Conservation (phyloP, 2,888 invertebrate genomes). For the Tiphia femorata region DNA sequence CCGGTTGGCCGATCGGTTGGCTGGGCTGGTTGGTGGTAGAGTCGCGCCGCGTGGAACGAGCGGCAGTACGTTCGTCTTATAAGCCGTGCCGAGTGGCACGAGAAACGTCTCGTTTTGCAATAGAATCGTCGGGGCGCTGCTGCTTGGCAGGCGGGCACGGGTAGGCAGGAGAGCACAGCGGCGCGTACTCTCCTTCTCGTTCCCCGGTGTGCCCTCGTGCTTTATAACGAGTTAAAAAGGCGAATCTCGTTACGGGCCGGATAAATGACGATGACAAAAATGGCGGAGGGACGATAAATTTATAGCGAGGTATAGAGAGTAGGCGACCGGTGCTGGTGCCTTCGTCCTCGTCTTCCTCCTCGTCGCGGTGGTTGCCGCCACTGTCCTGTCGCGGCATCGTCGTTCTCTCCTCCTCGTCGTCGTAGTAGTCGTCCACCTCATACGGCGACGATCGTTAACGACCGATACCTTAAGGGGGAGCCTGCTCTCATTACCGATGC, state of each 20-base stretch:
- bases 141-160: slow-evolving; percentile 5
- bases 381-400: too few species aligned
- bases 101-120: neutral
- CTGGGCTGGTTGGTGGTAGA: too few species aligned
- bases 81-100: neutral
- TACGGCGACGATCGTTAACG: slow-evolving; percentile 45
- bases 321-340: too few species aligned
- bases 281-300: slow-evolving; percentile 49
- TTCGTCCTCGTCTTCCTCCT: too few species aligned
- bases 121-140: slow-evolving; percentile 23
- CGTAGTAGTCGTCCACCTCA: slow-evolving; percentile 34
- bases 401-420: too few species aligned
- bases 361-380: too few species aligned
- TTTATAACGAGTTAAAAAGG: slow-evolving; percentile 43
- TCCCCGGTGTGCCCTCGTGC: too few species aligned
- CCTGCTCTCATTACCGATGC: slow-evolving; percentile 47
- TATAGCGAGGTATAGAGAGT: too few species aligned
- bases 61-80: neutral
- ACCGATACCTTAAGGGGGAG: slow-evolving; percentile 45
- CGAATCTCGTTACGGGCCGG: slow-evolving; percentile 45
- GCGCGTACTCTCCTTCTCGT: neutral
- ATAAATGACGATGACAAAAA: slow-evolving; percentile 61
- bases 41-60: too few species aligned
- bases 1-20: too few species aligned
- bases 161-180: neutral